Evolutionary conservation across 2,888 invertebrate genomes (phyloP).

Genomic region (Apodemia zela): DNA sequence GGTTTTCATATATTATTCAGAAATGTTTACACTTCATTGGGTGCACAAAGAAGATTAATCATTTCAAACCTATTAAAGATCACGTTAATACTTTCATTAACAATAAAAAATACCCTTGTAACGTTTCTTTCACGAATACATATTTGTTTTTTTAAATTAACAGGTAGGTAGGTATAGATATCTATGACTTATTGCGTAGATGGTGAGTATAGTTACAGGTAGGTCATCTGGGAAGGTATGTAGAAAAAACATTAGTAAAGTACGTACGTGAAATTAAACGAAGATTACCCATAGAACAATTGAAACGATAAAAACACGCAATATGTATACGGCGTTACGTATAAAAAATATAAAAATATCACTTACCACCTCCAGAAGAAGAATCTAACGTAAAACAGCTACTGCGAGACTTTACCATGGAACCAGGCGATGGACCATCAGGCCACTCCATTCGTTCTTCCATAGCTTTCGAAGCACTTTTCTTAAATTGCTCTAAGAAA

Average conservation of each 20-base stretch:
- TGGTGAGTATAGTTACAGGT: background rate
- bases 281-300: background rate
- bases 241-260: too few species aligned
- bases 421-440: conserved; percentile 65
- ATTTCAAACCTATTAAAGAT: background rate
- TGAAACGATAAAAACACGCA: background rate
- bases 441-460: conserved; percentile 81
- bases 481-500: conserved; percentile 90
- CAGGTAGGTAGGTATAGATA: too few species aligned
- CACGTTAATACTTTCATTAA: background rate
- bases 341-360: background rate
- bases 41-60: conserved; percentile 2
- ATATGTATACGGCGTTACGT: too few species aligned
- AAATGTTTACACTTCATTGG: conserved; percentile 1
- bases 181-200: background rate
- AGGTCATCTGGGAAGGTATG: background rate
- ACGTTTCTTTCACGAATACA: background rate
- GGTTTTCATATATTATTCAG: background rate
- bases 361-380: conserved; percentile 51
- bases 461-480: conserved; percentile 89
- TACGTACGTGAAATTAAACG: too few species aligned
- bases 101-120: background rate
- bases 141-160: background rate
- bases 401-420: conserved; percentile 72
- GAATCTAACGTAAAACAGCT: conserved; percentile 72